Evolutionary conservation across 2,888 invertebrate species (phyloP), one percentile per base, ranked within the genome.

Genomic region (Heliconius sara): DNA sequence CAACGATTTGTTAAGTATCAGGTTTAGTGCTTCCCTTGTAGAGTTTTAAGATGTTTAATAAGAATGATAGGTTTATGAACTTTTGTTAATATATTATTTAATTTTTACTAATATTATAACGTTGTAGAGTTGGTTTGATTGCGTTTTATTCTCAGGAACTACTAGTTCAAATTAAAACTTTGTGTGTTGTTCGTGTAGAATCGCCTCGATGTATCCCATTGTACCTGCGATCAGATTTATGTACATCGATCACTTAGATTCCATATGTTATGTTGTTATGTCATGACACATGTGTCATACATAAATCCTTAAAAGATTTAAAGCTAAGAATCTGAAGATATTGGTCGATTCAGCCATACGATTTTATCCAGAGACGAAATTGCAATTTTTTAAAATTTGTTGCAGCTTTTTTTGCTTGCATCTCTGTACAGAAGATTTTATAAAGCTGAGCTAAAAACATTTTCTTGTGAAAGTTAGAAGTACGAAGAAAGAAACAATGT

Each of bases 1-100:
- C 60, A 34, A 74, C 52, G 63, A 25, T 60, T 63, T 74, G 74
- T 63, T 39, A 74, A 60, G 60, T 63, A 57, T 57, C 34, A 13
- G 60, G 60, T 63, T 74, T 63, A 16, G 10, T 34, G n/a, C 6
- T 52, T 52, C 52, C 19, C 52, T 19, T 6, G 52, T 52, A 52
- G 16, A 52, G 52, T 60, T 39, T 12, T 7, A 52, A 30, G 10
- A n/a, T 13, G 30, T 52, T 27, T 9, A 12, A 19, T 72, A 57
- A 19, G 27, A 22, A 52, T 27, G 4, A 30, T 19, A 72, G 3
- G 9, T 27, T 30, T 25, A 13, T 47, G 12, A 70, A 10, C 16
- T 5, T 47, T 52, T 52, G 6, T 19, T 52, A 19, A 19, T 52
- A 52, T 52, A 52, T 47, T 0, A 16, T 47, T 47, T 16, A 16